A percentile compares a stretch with the other conserved stretches of the same genome.
phyloP scores from a whole-genome alignment of 2,888 invertebrate species.

The Anthophora plumipes region DNA sequence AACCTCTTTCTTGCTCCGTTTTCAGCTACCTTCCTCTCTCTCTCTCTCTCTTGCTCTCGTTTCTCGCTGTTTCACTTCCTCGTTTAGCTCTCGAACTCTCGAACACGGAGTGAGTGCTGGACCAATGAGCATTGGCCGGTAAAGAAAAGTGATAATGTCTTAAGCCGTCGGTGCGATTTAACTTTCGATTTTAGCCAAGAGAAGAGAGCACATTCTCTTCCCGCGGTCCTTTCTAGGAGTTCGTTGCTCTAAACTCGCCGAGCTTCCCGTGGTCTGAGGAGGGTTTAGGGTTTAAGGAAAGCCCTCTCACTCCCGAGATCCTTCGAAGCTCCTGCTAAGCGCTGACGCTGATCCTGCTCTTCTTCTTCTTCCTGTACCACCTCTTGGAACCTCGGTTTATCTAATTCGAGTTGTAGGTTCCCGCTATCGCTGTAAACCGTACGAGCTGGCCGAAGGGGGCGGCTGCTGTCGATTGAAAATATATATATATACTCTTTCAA shows the following conservation, averaged over 20 bases:
- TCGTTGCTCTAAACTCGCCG: slow-evolving; percentile 80
- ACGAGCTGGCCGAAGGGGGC: slow-evolving; percentile 25
- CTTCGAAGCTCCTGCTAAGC: slow-evolving; percentile 79
- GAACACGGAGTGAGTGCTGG: slow-evolving; percentile 39
- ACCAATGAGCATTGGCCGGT: slow-evolving; percentile 73
- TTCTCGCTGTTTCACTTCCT: slow-evolving; percentile 27
- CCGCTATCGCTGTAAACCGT: slow-evolving; percentile 72
- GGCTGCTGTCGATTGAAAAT: slow-evolving; percentile 41
- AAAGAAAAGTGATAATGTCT: slow-evolving; percentile 90
- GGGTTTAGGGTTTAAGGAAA: slow-evolving; percentile 83
- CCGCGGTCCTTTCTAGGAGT: slow-evolving; percentile 71
- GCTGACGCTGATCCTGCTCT: slow-evolving; percentile 81
- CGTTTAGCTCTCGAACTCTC: slow-evolving; percentile 48
- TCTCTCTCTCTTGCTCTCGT: neutral
- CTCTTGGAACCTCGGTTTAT: slow-evolving; percentile 81
- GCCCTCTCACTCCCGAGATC: slow-evolving; percentile 78
- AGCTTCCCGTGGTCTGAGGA: slow-evolving; percentile 78
- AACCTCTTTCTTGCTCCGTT: slow-evolving; percentile 58
- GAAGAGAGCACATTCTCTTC: slow-evolving; percentile 65
- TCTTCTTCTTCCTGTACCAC: slow-evolving; percentile 68
- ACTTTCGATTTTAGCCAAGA: slow-evolving; percentile 80
- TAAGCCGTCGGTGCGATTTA: slow-evolving; percentile 87
- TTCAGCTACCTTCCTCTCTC: slow-evolving; percentile 27
- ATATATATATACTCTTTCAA: too few relatives aligned
- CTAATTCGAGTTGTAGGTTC: slow-evolving; percentile 83